Evolutionary conservation across 1,140 invertebrate species (phyloP).

Genomic region (Coelopa frigida): DNA sequence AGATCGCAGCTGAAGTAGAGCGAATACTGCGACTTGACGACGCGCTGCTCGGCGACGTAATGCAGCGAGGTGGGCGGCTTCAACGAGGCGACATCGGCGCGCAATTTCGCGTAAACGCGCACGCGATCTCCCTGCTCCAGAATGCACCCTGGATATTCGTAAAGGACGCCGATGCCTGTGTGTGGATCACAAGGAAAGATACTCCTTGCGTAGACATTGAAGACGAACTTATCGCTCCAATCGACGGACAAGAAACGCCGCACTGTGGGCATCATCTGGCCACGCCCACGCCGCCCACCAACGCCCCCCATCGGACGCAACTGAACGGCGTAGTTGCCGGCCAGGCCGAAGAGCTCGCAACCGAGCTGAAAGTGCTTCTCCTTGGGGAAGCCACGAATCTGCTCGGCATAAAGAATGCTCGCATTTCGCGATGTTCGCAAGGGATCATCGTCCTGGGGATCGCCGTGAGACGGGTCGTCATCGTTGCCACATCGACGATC

Average conservation of each 20-base stretch:
- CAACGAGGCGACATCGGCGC: conserved; percentile 60
- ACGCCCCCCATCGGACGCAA: conserved; percentile 54
- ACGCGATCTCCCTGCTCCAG: conserved; percentile 65
- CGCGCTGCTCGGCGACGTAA: conserved; percentile 58
- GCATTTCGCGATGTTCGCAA: too few relatives aligned
- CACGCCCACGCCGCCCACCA: too few relatives aligned
- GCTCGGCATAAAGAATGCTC: conserved; percentile 59
- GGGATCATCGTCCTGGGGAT: conserved; percentile 19
- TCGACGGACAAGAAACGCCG: conserved; percentile 59
- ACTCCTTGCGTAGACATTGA: conserved; percentile 71
- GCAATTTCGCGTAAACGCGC: conserved; percentile 61
- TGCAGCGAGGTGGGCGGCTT: conserved; percentile 53
- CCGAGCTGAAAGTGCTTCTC: conserved; percentile 55
- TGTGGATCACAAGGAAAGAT: conserved; percentile 70
- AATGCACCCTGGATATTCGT: conserved; percentile 74
- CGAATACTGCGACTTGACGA: conserved; percentile 58
- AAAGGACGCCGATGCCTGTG: conserved; percentile 61
- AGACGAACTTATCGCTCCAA: conserved; percentile 73
- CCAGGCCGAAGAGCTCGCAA: conserved; percentile 70
- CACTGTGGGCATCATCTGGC: conserved; percentile 53
- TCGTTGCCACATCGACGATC: conserved; percentile 45
- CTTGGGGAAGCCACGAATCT: conserved; percentile 61
- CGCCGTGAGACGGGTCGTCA: conserved; percentile 10
- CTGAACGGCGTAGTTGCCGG: conserved; percentile 65
- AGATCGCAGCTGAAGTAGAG: conserved; percentile 73